Evolutionary conservation across 2,888 invertebrate species (phyloP).

Genomic region (Crepidodera aurea): DNA sequence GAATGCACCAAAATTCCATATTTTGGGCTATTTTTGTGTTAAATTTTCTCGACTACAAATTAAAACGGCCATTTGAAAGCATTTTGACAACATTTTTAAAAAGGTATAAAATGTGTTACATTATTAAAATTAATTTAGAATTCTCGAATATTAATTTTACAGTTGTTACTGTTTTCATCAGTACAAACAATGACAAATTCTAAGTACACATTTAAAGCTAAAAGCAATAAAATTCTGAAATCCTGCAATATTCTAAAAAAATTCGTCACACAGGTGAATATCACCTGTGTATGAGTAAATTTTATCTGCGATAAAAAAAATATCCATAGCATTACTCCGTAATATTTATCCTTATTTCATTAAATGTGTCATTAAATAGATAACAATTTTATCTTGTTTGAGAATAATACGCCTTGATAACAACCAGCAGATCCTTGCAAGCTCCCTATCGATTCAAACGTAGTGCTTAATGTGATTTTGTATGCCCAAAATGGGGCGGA

Average conservation of each 20-base stretch:
- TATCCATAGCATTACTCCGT: slow-evolving; percentile 20
- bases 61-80: no score
- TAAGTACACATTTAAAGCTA: no score
- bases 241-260: slow-evolving; percentile 9
- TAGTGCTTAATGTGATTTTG: slow-evolving; percentile 19
- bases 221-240: slow-evolving; percentile 5
- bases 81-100: no score
- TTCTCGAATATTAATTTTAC: no score
- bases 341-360: slow-evolving; percentile 33
- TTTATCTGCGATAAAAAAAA: slow-evolving; percentile 29
- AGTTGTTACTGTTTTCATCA: no score
- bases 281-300: slow-evolving; percentile 14
- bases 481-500: slow-evolving; percentile 17
- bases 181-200: no score
- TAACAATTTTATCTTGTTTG: slow-evolving; percentile 39
- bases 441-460: slow-evolving; percentile 1
- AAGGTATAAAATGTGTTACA: no score
- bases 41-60: no score
- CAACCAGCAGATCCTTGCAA: slow-evolving; percentile 13
- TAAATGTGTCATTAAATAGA: slow-evolving; percentile 42
- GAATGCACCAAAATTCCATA: no score
- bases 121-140: no score
- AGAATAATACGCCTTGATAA: slow-evolving; percentile 15
- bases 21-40: no score
- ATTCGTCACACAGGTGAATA: slow-evolving; percentile 16